phyloP scores from a whole-genome alignment of 2,888 invertebrate genomes.

The Sympetrum striolatum region DNA sequence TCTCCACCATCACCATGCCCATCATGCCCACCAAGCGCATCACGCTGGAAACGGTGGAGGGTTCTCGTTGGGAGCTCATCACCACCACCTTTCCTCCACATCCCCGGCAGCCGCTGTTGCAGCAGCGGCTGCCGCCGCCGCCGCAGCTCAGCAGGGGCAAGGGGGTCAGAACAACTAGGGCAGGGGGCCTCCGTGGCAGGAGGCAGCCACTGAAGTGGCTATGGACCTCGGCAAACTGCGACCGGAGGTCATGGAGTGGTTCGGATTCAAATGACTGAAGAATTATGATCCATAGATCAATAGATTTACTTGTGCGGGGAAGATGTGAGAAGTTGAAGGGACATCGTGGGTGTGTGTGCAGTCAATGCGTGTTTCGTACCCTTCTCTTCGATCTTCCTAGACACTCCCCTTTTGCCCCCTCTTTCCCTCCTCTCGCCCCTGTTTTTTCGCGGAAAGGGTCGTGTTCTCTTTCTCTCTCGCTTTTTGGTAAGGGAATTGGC shows the following conservation, averaged over 20 bases:
- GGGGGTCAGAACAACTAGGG: conserved; percentile 43
- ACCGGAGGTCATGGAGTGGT: conserved; percentile 40
- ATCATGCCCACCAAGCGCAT: conserved; percentile 25
- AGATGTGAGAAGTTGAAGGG: not conserved
- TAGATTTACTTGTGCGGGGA: not conserved
- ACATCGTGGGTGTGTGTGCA: not conserved
- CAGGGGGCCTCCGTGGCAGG: conserved; percentile 42
- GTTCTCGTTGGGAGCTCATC: conserved; percentile 6
- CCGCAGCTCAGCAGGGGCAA: conserved; percentile 36
- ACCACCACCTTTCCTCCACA: conserved; percentile 25
- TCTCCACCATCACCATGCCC: conserved; percentile 63
- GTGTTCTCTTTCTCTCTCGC: not conserved
- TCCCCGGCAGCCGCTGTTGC: conserved; percentile 30
- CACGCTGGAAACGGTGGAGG: conserved; percentile 22
- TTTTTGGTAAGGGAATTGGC: not conserved
- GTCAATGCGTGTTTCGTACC: not conserved
- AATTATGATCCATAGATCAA: too few species aligned
- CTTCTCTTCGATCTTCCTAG: not conserved
- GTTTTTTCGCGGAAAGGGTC: not conserved
- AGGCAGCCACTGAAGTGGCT: conserved; percentile 42
- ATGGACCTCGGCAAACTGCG: conserved; percentile 41
- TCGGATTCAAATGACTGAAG: conserved; percentile 33
- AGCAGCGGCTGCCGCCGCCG: conserved; percentile 31
- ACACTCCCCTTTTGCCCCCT: not conserved
- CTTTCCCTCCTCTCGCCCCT: not conserved